phyloP scores from a whole-genome alignment of 2,113 vertebrate species.

The Catharus fuscescens region DNA sequence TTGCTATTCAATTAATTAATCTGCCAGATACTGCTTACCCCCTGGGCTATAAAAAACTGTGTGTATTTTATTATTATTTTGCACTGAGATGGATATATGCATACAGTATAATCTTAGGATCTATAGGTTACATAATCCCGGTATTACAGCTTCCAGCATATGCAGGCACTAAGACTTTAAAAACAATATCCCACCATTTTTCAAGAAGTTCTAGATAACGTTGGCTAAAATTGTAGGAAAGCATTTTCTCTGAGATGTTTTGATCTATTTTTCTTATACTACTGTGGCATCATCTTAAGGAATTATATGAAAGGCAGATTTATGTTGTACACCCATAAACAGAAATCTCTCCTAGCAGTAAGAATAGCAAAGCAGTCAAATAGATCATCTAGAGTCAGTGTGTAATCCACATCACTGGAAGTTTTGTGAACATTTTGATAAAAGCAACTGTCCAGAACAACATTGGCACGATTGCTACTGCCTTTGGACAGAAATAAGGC shows the following conservation, averaged over 20 bases:
- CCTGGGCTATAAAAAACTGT: not conserved
- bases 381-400: not conserved
- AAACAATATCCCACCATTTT: not conserved
- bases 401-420: not conserved
- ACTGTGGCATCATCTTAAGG: not conserved
- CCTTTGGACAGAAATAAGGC: conserved; percentile 1
- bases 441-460: not conserved
- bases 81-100: not conserved
- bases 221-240: not conserved
- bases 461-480: not conserved
- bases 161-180: not conserved
- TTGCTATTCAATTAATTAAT: conserved; percentile 55
- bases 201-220: not conserved
- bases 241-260: not conserved
- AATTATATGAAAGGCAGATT: not conserved
- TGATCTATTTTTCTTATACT: not conserved
- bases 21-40: not conserved
- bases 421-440: not conserved
- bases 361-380: not conserved
- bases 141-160: not conserved
- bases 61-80: not conserved
- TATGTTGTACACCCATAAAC: not conserved
- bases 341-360: not conserved
- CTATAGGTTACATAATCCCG: not conserved
- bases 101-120: not conserved